Conservation (phyloP, 92 coral and sea anemone genomes). For the Pocillopora grandis region DNA sequence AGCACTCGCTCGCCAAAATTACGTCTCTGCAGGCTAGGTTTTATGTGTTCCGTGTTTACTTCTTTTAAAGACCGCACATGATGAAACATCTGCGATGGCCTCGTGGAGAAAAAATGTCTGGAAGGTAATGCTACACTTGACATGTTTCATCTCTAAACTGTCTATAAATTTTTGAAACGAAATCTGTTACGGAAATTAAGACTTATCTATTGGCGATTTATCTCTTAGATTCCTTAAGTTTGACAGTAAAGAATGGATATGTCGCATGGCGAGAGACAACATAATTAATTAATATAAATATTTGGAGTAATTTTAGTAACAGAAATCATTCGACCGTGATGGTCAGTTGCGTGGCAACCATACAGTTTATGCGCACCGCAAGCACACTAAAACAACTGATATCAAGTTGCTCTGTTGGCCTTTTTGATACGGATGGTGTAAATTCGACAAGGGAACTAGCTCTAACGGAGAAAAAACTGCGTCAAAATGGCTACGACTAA, state of each 20-base stretch:
- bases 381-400: constrained; percentile 16
- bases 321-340: constrained; percentile 3
- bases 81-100: too few relatives aligned
- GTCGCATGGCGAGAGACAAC: background rate
- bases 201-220: too few relatives aligned
- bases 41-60: too few relatives aligned
- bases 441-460: background rate
- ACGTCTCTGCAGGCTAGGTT: too few relatives aligned
- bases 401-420: constrained; percentile 32
- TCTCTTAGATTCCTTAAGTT: too few relatives aligned
- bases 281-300: background rate
- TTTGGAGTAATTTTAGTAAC: background rate
- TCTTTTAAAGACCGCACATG: too few relatives aligned
- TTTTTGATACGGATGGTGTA: constrained; percentile 28
- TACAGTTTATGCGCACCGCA: constrained; percentile 23
- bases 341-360: constrained; percentile 41
- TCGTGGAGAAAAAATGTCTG: too few relatives aligned
- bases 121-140: too few relatives aligned
- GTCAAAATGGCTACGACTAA: constrained; percentile 89
- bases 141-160: too few relatives aligned
- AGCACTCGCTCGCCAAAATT: too few relatives aligned
- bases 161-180: too few relatives aligned
- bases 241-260: background rate
- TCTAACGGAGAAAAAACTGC: constrained; percentile 4
- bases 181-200: too few relatives aligned